Evolutionary conservation across 2,797 vertebrate species (phyloP).

Genomic region (Anas capensis): DNA sequence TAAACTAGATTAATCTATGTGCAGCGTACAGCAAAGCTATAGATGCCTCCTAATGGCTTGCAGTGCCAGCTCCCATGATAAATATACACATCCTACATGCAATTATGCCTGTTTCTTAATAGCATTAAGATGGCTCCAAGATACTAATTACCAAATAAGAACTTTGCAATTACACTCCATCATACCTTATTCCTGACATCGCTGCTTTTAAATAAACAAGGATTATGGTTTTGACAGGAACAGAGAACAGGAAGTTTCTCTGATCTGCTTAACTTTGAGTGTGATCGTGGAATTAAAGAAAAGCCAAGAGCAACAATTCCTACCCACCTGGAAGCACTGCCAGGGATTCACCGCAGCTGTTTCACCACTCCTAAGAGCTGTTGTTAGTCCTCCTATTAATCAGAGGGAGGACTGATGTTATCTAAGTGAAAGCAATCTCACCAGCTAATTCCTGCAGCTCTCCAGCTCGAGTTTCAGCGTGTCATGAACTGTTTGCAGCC

Average conservation of each 20-base stretch:
- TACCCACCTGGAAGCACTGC: not conserved
- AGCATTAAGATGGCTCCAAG: constrained; percentile 6
- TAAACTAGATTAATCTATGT: constrained; percentile 42
- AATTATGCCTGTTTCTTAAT: constrained; percentile 39
- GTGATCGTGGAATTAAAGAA: not conserved
- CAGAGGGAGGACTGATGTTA: not conserved
- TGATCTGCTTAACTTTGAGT: not conserved
- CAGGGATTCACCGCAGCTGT: not conserved
- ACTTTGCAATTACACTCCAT: constrained; percentile 26
- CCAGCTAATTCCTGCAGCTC: not conserved
- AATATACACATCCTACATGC: not conserved
- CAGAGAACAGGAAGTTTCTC: not conserved
- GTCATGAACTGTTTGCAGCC: not conserved
- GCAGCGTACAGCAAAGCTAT: not conserved
- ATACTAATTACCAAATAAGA: constrained; percentile 38
- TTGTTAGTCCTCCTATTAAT: not conserved
- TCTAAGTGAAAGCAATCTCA: not conserved
- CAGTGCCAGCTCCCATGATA: constrained; percentile 27
- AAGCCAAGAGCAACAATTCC: not conserved
- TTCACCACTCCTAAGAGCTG: not conserved
- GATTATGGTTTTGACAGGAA: not conserved
- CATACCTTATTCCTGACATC: not conserved
- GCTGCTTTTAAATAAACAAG: constrained; percentile 15
- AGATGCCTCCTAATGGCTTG: constrained; percentile 1
- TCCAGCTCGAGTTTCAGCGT: not conserved